Evolutionary conservation across 2,888 invertebrate species (phyloP), one percentile per base, ranked within the genome.

Genomic region (Schrankia costaestrigalis): DNA sequence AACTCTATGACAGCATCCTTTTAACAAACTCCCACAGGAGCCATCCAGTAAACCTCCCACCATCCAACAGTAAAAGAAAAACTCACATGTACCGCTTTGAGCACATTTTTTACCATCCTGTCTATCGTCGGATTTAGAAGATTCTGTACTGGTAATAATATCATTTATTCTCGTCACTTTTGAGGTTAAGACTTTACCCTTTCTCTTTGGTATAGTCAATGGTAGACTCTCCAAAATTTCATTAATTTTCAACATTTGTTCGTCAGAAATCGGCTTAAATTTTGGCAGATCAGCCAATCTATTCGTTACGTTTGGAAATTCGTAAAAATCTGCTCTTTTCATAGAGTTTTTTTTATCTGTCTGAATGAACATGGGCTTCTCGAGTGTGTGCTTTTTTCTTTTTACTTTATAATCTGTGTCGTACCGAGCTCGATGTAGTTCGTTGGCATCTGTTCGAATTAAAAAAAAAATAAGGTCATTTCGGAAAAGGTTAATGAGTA

Each of bases 11-110:
- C 96, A 97, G 90, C 96, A 97, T 51, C 95, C 95, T 72, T 93
- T 94, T 57, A 96, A 89, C 51, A 96, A 89, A 46, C 94, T 92
- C 55, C 93, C 93, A 78, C 96, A 97, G 49, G 94, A 91, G 52
- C 95, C 95, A 66, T 96, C 95, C 68, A 96, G 89, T 38, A 95
- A 89, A 41, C 96, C 96, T 56, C 95, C 95, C 41, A 94, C 91
- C 90, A 96, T 92, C 96, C 96, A 97, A 86, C 96, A 97, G 81
- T 94, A 92, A 68, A 96, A 90, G 90, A 96, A 96, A 89, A 96
- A 96, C 81, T 96, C 96, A 79, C 97, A 97, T 49, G 92, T 93
- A 35, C 94, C 93, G 41, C 94, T 95, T 63, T 92, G 90, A 25
- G 90, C 82, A 72, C 94, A 94, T 50, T 87, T 82, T 35, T 89